phyloP scores from a whole-genome alignment of 2,888 invertebrate species.

The Pachydiplax longipennis region DNA sequence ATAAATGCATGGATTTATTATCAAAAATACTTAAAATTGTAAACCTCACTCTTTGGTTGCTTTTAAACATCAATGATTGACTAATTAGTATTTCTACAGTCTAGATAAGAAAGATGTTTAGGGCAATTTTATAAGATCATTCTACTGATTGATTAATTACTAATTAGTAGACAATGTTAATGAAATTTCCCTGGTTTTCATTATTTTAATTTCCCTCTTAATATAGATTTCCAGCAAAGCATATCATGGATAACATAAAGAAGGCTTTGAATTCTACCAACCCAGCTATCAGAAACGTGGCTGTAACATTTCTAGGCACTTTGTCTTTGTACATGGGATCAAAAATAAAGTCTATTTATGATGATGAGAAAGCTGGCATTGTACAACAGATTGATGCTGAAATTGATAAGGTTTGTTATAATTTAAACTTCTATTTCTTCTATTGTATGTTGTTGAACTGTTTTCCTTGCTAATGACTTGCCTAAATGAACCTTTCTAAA shows the following conservation, averaged over 20 bases:
- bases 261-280: constrained; percentile 86
- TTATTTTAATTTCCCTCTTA: not conserved
- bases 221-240: constrained; percentile 71
- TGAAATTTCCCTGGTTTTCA: too few species aligned
- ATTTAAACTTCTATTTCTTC: not conserved
- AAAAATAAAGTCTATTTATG: constrained; percentile 78
- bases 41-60: too few species aligned
- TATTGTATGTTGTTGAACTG: not conserved
- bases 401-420: constrained; percentile 71
- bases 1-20: too few species aligned
- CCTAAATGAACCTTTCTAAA: too few species aligned
- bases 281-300: constrained; percentile 81
- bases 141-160: too few species aligned
- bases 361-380: constrained; percentile 84
- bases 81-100: too few species aligned
- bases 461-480: too few species aligned
- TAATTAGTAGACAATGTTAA: too few species aligned
- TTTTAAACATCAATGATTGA: too few species aligned
- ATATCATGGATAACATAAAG: constrained; percentile 78
- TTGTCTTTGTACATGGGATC: constrained; percentile 85
- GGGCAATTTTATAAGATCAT: too few species aligned
- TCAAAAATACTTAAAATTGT: too few species aligned
- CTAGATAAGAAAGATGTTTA: too few species aligned
- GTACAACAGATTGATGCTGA: constrained; percentile 86
- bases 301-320: constrained; percentile 76